These are phyloP conservation scores for Cryptocephalus moraei DNA, from an alignment of 2,888 invertebrate species.

Conservation along the genomic window DNA sequence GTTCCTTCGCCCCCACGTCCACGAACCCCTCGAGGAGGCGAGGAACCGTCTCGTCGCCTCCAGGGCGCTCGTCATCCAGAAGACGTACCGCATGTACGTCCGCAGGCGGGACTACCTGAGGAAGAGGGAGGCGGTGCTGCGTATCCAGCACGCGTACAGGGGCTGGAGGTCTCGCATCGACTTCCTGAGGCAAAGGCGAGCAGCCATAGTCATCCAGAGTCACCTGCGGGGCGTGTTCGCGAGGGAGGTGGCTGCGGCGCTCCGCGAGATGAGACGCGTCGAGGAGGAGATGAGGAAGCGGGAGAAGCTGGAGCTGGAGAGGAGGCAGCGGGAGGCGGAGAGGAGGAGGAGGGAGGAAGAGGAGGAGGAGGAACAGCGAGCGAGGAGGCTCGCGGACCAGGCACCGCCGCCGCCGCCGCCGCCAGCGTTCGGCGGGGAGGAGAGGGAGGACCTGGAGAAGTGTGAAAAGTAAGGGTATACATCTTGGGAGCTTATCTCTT, in stretches of 20 bases:
- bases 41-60: conserved; percentile 58
- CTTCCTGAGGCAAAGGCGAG: conserved; percentile 71
- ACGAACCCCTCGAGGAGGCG: conserved; percentile 75
- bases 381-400: conserved; percentile 23
- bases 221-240: conserved; percentile 85
- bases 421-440: conserved; percentile 40
- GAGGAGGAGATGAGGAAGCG: conserved; percentile 78
- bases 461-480: conserved; percentile 46
- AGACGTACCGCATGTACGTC: conserved; percentile 56
- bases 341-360: conserved; percentile 47
- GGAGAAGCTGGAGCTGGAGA: conserved; percentile 63
- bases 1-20: conserved; percentile 71
- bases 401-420: conserved; percentile 25
- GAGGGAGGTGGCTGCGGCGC: conserved; percentile 74
- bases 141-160: conserved; percentile 74
- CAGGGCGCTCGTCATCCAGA: conserved; percentile 68
- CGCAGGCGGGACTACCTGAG: conserved; percentile 56
- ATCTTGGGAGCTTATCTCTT: too few species aligned
- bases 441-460: conserved; percentile 46
- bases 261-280: conserved; percentile 77
- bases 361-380: conserved; percentile 14
- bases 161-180: conserved; percentile 77
- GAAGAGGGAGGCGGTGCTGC: conserved; percentile 56
- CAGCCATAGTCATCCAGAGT: conserved; percentile 77
- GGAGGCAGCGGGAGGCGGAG: conserved; percentile 49